Evolutionary conservation across 2,113 vertebrate species (phyloP), one percentile per base, ranked within the genome.

Genomic region (Callopanchax toddi): DNA sequence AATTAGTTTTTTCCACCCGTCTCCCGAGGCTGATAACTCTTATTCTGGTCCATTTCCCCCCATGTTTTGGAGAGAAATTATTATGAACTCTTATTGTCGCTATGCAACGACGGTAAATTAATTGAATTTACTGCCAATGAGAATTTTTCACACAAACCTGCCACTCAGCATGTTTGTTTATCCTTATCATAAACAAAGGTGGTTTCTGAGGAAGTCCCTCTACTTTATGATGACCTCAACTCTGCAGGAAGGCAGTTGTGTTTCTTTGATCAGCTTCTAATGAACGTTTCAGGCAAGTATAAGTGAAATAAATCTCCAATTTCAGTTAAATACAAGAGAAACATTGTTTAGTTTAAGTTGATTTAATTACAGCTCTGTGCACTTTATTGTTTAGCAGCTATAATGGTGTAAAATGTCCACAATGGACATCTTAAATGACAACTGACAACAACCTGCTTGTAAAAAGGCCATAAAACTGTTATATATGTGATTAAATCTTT

Each of bases 181-280:
- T 44, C 29, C 1, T 32, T 3, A 3, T 32, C 2, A 32, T 32
- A 6, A 3, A 32, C n/a, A 32, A 32, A 32, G 4, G 4, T 32
- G 29, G 5, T 4, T 32, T 32, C 29, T 32, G 29, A 32, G 6
- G 20, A 60, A 17, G 17, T 42, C 17, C 23, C n/a, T 34, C 8
- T 29, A 15, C 39, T 43, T 11, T n/a, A 16, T 23, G 7, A 6
- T 25, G 18, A 45, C 25, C 2, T 45, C 26, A 9, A 9, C 11
- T 42, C 4, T 20, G 32, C 49, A 20, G 29, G 6, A 18, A 18
- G n/a, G 2, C 9, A 64, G 2, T 44, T 88, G 80, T 86, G 86
- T 77, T 88, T 88, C 76, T 85, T 78, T 60, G 61, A 6, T 34
- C 9, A 34, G 63, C n/a, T 76, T 66, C 18, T 39, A 12, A 7